Conservation (phyloP, 1,140 invertebrate species). For the Ceratina japonica region DNA sequence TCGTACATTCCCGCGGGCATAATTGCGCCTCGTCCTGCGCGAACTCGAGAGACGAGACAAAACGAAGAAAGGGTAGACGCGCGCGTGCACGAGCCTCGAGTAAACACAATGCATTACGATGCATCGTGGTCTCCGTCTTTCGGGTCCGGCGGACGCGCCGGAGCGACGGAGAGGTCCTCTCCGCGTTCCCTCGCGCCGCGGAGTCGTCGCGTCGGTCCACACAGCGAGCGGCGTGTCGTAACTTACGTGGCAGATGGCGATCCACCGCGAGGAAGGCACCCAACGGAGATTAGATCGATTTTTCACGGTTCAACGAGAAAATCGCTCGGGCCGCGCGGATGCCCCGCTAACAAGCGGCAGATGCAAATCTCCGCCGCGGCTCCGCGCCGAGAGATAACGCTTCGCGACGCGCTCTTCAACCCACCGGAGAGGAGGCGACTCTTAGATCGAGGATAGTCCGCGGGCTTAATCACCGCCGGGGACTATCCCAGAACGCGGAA, state of each 20-base stretch:
- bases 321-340: constrained; percentile 52
- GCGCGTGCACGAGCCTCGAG: constrained; percentile 16
- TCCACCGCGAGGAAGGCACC: constrained; percentile 61
- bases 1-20: constrained; percentile 8
- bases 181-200: constrained; percentile 39
- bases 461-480: constrained; percentile 34
- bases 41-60: not conserved
- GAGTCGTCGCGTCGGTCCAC: constrained; percentile 32
- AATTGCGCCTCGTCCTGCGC: constrained; percentile 14
- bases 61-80: not conserved
- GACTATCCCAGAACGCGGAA: constrained; percentile 16
- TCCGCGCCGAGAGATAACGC: constrained; percentile 33
- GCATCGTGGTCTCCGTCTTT: not conserved
- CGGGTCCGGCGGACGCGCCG: too few species aligned
- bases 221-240: constrained; percentile 55
- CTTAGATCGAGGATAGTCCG: constrained; percentile 36
- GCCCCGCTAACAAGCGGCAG: constrained; percentile 70
- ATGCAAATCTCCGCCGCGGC: constrained; percentile 65
- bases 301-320: constrained; percentile 70
- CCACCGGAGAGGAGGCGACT: not conserved
- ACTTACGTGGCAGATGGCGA: constrained; percentile 68
- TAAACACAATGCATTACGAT: constrained; percentile 50
- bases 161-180: constrained; percentile 24
- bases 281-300: constrained; percentile 72
- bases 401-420: not conserved